Evolutionary conservation across 2,888 invertebrate genomes (phyloP).

Genomic region (Nycteola revayana): DNA sequence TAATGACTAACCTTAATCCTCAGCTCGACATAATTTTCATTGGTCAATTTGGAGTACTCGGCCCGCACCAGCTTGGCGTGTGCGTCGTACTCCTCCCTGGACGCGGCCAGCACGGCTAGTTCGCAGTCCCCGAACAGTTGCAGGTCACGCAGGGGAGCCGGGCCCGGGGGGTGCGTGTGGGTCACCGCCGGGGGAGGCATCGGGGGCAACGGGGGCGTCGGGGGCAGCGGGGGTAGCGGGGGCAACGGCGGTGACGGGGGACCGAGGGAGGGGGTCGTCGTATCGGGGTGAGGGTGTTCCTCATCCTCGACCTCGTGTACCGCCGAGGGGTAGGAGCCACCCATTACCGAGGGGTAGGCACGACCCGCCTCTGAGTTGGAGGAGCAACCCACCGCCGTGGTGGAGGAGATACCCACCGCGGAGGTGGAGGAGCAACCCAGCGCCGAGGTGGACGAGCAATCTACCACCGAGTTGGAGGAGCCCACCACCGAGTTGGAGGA

Average conservation of each 20-base stretch:
- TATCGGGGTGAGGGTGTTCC: no score
- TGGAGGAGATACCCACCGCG: no score
- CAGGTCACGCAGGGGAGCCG: conserved; percentile 53
- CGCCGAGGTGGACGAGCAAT: no score
- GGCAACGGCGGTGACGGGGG: not conserved
- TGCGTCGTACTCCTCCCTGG: conserved; percentile 58
- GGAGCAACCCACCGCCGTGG: conserved; percentile 1
- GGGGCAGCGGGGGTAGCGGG: not conserved
- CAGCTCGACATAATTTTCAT: conserved; percentile 56
- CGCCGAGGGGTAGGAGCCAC: no score
- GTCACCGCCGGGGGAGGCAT: conserved; percentile 1
- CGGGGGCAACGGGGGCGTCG: not conserved
- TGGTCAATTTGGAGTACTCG: conserved; percentile 58
- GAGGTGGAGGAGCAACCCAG: no score
- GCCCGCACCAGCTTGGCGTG: conserved; percentile 66
- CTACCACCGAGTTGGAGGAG: no score
- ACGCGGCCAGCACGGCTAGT: conserved; percentile 65
- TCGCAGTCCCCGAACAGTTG: conserved; percentile 71
- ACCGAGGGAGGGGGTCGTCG: no score
- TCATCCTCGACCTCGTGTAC: no score
- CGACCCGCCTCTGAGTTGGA: conserved; percentile 3
- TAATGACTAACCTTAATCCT: conserved; percentile 54
- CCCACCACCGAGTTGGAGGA: no score
- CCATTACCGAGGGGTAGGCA: not conserved
- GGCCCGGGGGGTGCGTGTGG: conserved; percentile 22